These are phyloP conservation scores for Cylindroiulus punctatus DNA, from an alignment of 2,888 invertebrate genomes.

Conservation along the genomic window DNA sequence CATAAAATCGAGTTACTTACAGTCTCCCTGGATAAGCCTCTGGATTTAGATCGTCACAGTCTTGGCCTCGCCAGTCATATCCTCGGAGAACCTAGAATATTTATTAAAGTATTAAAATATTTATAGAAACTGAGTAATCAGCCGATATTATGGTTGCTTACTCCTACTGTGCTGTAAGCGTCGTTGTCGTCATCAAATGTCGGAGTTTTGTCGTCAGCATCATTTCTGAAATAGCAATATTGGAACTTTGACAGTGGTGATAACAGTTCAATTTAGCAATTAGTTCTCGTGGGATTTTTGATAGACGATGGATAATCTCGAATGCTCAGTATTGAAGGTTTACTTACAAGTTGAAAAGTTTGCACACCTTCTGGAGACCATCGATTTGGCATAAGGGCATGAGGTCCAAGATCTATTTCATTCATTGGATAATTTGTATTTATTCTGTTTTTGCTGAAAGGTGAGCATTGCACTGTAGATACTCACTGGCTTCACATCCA, in stretches of 20 bases:
- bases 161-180: slow-evolving; percentile 50
- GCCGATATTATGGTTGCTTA: slow-evolving; percentile 22
- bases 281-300: neutral
- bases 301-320: neutral
- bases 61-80: slow-evolving; percentile 59
- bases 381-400: slow-evolving; percentile 7
- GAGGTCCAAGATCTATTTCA: neutral
- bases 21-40: slow-evolving; percentile 54
- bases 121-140: no score
- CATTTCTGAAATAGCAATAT: slow-evolving; percentile 13
- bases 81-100: slow-evolving; percentile 50
- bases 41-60: slow-evolving; percentile 58
- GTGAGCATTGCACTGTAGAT: neutral
- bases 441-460: no score
- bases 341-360: neutral
- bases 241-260: neutral
- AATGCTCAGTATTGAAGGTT: neutral
- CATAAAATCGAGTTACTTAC: neutral
- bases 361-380: neutral
- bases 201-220: neutral
- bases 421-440: neutral
- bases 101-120: no score
- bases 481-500: slow-evolving; percentile 6
- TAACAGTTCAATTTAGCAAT: no score
- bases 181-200: slow-evolving; percentile 53